Percentiles rank a stretch among this genome's conserved stretches.
phyloP scores from a whole-genome alignment of 1,140 invertebrate genomes.

The Schlechtendalia chinensis region DNA sequence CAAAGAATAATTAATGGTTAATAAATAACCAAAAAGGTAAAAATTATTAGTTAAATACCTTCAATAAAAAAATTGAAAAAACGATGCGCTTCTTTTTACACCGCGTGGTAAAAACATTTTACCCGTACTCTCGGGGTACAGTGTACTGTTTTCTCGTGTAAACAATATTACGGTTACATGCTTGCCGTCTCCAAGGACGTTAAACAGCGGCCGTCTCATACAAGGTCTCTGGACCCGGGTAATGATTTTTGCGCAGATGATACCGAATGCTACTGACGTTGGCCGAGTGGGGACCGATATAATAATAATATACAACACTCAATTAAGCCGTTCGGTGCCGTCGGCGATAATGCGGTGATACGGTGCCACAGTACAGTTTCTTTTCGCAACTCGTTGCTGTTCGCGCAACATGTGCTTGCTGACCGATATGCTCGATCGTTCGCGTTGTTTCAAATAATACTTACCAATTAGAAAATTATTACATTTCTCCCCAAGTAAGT shows the following conservation, averaged over 20 bases:
- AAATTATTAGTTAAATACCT: no score
- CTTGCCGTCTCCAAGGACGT: conserved; percentile 2
- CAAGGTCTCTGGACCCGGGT: conserved; percentile 3
- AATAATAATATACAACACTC: neutral
- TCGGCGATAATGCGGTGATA: neutral
- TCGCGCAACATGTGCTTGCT: conserved; percentile 41
- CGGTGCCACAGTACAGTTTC: neutral
- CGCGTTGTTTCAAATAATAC: neutral
- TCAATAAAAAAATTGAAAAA: no score
- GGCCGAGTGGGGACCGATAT: neutral
- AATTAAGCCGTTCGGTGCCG: neutral
- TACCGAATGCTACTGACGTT: neutral
- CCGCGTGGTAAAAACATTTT: no score
- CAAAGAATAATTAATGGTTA: no score
- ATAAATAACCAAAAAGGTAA: no score
- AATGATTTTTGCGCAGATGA: conserved; percentile 43
- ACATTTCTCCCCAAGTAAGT: neutral
- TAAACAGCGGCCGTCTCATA: neutral
- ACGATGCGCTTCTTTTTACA: no score
- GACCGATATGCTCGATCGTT: neutral
- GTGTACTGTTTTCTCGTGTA: no score
- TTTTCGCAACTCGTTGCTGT: neutral
- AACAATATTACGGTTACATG: no score
- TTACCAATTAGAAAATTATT: neutral
- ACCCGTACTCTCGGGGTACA: no score